Percentiles rank a stretch among this genome's conserved stretches.
Conservation (phyloP, 2,797 vertebrate genomes). For the Sebastes oblongus region DNA sequence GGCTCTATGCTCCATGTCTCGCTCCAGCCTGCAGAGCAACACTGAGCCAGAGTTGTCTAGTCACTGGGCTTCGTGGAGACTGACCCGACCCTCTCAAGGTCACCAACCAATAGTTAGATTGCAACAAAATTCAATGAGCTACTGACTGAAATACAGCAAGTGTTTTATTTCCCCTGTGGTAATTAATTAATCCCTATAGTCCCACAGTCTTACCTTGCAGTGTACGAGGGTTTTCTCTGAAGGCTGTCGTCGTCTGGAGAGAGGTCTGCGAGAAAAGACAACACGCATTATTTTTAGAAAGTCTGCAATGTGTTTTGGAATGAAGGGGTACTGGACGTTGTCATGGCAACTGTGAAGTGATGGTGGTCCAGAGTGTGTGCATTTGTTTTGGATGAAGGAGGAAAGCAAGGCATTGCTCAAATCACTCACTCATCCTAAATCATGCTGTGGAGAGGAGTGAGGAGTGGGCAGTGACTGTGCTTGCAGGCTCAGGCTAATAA, state of each 20-base stretch:
- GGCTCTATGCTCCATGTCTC: slow-evolving; percentile 31
- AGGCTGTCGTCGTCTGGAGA: slow-evolving; percentile 59
- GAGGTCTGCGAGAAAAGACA: slow-evolving; percentile 58
- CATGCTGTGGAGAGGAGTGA: slow-evolving; percentile 9
- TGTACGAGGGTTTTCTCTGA: slow-evolving; percentile 27
- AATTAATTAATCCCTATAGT: not conserved
- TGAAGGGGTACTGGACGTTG: slow-evolving; percentile 74
- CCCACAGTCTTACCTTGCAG: slow-evolving; percentile 28
- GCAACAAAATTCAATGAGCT: not conserved
- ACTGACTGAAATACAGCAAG: not conserved
- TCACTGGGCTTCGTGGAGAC: slow-evolving; percentile 17
- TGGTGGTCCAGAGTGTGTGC: slow-evolving; percentile 44
- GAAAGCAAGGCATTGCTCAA: slow-evolving; percentile 33
- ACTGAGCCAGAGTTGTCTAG: slow-evolving; percentile 26
- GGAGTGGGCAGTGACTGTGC: slow-evolving; percentile 4
- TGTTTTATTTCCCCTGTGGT: not conserved
- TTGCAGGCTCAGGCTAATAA: slow-evolving; percentile 41
- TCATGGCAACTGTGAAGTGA: slow-evolving; percentile 83
- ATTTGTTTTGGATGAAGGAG: slow-evolving; percentile 56
- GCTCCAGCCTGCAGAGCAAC: slow-evolving; percentile 15
- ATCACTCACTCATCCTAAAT: slow-evolving; percentile 46
- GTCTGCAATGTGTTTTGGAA: slow-evolving; percentile 82
- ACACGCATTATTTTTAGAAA: slow-evolving; percentile 83
- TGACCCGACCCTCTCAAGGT: slow-evolving; percentile 21
- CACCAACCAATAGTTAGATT: not conserved